Evolutionary conservation across 1,140 invertebrate genomes (phyloP), one percentile per base, ranked within the genome.

Genomic region (Temnothorax longispinosus): DNA sequence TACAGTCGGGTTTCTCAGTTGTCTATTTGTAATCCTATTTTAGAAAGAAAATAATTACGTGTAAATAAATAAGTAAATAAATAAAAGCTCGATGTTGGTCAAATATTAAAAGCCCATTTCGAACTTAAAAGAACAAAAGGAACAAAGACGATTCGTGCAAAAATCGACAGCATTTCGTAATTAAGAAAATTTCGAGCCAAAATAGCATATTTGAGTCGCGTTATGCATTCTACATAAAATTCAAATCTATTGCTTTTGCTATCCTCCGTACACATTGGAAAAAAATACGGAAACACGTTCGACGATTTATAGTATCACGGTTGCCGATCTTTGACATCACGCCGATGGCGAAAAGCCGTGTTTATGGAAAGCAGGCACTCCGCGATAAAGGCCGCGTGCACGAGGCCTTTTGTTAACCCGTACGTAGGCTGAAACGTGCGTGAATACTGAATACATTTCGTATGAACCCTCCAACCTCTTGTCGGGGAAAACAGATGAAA

Each of bases 311-410:
- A 62, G 38, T 67, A 67, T 87, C 75, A 35, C 11, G 32, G 27
- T 50, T 56, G 41, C 15, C 18, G 50, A 77, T 74, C 62, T 86
- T 86, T 69, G 84, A 87, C 82, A 71, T 65, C 44, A 41, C 56
- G 67, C 38, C 47, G 56, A 21, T 74, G 72, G 60, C 35, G 86
- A 32, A 65, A 65, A 81, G 60, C 60, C 50, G 11, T 87, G 76
- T 87, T 82, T 69, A 87, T 87, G 86, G 67, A 81, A 88, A 88
- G 67, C 32, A 88, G 86, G n/a, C 50, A 71, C 65, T 88, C 56
- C 41, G 27, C 41, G 41, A 74, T 18, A 35, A 60, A 88, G 85
- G 58, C 85, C 85, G 71, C 71, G 77, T 87, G 56, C 86, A 58
- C 69, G 21, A 8, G 32, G n/a, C 6, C 69, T 74, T 64, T 87